phyloP scores from a whole-genome alignment of 2,888 invertebrate species.

The Drosophila nr. perissopoda region DNA sequence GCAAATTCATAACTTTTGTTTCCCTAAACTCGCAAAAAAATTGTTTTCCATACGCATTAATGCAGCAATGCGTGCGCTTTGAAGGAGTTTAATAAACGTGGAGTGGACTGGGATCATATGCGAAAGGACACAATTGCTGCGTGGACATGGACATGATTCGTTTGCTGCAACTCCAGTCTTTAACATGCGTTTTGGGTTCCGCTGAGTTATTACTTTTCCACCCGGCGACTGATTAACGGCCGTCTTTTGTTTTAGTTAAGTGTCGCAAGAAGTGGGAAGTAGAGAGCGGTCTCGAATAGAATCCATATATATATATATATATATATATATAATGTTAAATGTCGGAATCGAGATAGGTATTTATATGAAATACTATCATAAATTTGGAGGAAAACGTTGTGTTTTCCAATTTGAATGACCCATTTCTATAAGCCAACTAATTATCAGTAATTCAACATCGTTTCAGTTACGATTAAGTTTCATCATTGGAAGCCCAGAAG shows the following conservation, averaged over 20 bases:
- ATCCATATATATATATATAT: neutral
- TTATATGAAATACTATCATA: neutral
- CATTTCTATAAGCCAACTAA: neutral
- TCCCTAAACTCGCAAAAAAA: conserved; percentile 38
- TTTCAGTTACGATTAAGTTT: neutral
- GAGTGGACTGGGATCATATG: neutral
- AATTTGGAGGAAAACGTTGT: neutral
- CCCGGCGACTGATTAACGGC: conserved; percentile 52
- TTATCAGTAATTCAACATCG: neutral
- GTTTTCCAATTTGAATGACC: neutral
- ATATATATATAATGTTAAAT: neutral
- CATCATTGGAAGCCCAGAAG: neutral
- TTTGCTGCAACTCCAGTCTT: conserved; percentile 18
- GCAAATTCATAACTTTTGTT: conserved; percentile 52
- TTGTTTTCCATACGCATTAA: conserved; percentile 70
- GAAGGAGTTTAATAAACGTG: conserved; percentile 1
- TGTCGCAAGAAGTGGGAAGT: neutral
- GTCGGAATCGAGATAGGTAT: too few relatives aligned
- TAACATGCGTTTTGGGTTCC: conserved; percentile 30
- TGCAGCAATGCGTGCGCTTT: conserved; percentile 66
- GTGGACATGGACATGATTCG: conserved; percentile 8
- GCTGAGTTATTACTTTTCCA: conserved; percentile 40
- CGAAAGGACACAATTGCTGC: conserved; percentile 17
- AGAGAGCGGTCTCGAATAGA: neutral
- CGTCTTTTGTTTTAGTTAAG: conserved; percentile 47